Evolutionary conservation across 2,797 vertebrate genomes (phyloP).

Genomic region (Pseudotriccus pelzelni): DNA sequence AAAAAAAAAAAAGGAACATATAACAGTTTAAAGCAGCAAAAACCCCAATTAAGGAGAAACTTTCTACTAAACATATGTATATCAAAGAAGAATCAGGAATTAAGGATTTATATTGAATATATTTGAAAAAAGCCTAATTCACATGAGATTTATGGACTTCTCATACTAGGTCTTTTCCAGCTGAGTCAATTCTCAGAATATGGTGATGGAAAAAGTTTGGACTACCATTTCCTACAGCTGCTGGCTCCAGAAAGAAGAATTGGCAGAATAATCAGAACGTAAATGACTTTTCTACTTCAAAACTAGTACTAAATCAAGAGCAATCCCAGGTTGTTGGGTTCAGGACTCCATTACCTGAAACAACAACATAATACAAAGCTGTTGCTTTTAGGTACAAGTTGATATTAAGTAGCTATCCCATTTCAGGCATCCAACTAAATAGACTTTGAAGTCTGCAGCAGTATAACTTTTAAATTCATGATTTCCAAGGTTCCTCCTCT

Average conservation of each 20-base stretch:
- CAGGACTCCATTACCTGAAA: not conserved
- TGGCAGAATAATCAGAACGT: not conserved
- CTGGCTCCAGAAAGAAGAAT: not conserved
- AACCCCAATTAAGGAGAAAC: not conserved
- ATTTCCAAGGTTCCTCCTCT: not conserved
- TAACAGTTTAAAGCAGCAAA: not conserved
- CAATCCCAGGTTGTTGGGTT: not conserved
- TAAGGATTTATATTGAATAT: not conserved
- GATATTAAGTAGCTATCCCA: not conserved
- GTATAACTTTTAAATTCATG: not conserved
- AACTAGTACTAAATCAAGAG: not conserved
- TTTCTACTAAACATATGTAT: not conserved
- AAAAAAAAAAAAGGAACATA: not conserved
- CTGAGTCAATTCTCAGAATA: not conserved
- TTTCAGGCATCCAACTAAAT: not conserved
- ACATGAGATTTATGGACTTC: not conserved
- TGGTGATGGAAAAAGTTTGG: not conserved
- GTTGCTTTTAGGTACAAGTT: not conserved
- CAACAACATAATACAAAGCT: not conserved
- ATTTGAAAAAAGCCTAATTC: not conserved
- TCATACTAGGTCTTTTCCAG: not conserved
- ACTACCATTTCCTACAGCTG: not conserved
- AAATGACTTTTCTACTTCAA: not conserved
- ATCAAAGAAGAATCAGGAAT: not conserved
- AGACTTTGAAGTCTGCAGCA: not conserved